Conservation (phyloP, 2,888 invertebrate genomes). For the Phyllotreta striolata region DNA sequence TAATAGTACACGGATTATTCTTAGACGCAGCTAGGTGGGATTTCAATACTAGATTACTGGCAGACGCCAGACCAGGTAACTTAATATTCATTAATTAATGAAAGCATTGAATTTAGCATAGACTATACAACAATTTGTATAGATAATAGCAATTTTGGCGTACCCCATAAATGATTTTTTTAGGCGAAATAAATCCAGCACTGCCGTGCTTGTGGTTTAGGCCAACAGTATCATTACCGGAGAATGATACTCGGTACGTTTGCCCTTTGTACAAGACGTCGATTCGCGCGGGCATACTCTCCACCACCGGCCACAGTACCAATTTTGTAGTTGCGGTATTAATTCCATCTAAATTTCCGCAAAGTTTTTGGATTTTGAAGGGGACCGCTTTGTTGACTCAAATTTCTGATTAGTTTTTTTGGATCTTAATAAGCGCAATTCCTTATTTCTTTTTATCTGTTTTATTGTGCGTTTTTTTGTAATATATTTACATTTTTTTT, state of each 20-base stretch:
- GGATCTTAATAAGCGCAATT: conserved; percentile 10
- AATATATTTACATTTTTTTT: too few relatives aligned
- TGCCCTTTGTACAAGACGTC: conserved; percentile 90
- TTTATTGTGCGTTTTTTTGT: too few relatives aligned
- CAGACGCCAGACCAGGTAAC: conserved; percentile 79
- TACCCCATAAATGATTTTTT: too few relatives aligned
- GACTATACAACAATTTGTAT: too few relatives aligned
- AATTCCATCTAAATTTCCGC: conserved; percentile 69
- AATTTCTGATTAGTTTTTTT: conserved; percentile 69
- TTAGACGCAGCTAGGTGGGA: conserved; percentile 93
- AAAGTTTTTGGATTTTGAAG: conserved; percentile 87
- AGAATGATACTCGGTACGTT: conserved; percentile 71
- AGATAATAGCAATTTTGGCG: too few relatives aligned
- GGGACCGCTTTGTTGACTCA: conserved; percentile 88
- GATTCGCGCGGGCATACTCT: conserved; percentile 83
- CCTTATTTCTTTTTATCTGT: conserved; percentile 27
- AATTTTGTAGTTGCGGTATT: conserved; percentile 87
- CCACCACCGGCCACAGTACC: conserved; percentile 93
- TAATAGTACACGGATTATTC: conserved; percentile 82
- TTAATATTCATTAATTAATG: not conserved
- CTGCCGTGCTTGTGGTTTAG: conserved; percentile 74
- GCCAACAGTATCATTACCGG: conserved; percentile 70
- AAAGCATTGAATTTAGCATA: conserved; percentile 41
- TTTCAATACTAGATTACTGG: conserved; percentile 67
- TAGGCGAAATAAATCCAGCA: conserved; percentile 79